phyloP scores from a whole-genome alignment of 1,140 invertebrate genomes.

The Helicoverpa armigera region DNA sequence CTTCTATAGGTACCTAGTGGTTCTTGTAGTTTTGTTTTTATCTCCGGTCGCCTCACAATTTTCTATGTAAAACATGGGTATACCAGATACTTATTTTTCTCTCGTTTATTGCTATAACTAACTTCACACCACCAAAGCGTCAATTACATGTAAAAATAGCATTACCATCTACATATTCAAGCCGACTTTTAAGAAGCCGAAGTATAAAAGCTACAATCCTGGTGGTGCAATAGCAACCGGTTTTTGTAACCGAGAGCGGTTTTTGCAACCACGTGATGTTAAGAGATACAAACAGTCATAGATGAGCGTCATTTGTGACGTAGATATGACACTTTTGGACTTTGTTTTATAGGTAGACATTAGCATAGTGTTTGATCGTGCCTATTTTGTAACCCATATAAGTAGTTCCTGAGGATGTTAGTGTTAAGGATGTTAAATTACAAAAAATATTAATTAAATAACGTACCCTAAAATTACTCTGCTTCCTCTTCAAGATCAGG shows the following conservation, averaged over 20 bases:
- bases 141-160: neutral
- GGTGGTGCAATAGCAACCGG: slow-evolving; percentile 35
- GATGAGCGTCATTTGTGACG: neutral
- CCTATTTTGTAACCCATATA: too few relatives aligned
- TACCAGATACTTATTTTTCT: neutral
- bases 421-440: too few relatives aligned
- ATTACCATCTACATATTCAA: neutral
- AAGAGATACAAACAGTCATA: slow-evolving; percentile 8
- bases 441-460: too few relatives aligned
- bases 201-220: slow-evolving; percentile 11
- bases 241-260: slow-evolving; percentile 26
- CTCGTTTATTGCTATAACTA: neutral
- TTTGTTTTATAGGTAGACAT: neutral
- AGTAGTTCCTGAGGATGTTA: too few relatives aligned
- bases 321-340: slow-evolving; percentile 2
- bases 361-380: neutral
- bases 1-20: too few relatives aligned
- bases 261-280: slow-evolving; percentile 41
- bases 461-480: too few relatives aligned
- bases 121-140: neutral
- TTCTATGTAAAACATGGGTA: too few relatives aligned
- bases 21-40: too few relatives aligned
- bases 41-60: too few relatives aligned
- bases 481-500: too few relatives aligned
- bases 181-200: neutral